phyloP scores from a whole-genome alignment of 2,113 vertebrate genomes.

The Enhydra lutris region DNA sequence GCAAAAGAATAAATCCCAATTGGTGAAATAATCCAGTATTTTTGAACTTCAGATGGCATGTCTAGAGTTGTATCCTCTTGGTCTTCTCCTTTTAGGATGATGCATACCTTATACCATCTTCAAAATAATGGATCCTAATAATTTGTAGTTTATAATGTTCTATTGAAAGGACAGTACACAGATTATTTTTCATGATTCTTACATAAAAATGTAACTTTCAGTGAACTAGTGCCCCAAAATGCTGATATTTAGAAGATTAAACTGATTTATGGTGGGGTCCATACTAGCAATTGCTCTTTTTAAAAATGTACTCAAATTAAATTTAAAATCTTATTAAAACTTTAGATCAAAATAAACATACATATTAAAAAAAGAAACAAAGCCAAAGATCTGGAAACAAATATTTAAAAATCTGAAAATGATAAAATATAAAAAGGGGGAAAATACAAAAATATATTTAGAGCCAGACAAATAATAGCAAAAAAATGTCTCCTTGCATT shows the following conservation, averaged over 20 bases:
- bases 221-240: not conserved
- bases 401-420: not conserved
- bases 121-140: conserved; percentile 28
- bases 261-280: not conserved
- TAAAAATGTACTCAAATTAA: conserved; percentile 16
- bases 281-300: not conserved
- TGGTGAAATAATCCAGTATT: not conserved
- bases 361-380: conserved; percentile 45
- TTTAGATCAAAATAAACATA: conserved; percentile 1
- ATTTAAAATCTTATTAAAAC: conserved; percentile 33
- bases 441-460: not conserved
- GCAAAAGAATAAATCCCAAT: not conserved
- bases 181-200: not conserved
- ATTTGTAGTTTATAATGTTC: not conserved
- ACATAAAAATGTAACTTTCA: not conserved
- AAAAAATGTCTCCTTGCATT: not conserved
- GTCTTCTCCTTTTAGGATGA: conserved; percentile 3
- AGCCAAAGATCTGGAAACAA: conserved; percentile 1
- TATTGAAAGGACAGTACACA: not conserved
- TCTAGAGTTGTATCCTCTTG: not conserved
- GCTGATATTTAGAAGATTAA: conserved; percentile 1
- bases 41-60: not conserved
- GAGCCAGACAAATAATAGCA: not conserved
- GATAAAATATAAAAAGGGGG: conserved; percentile 1
- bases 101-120: not conserved